Base-by-base conservation (phyloP, 2,797 vertebrate species). In the Coluber constrictor region DNA sequence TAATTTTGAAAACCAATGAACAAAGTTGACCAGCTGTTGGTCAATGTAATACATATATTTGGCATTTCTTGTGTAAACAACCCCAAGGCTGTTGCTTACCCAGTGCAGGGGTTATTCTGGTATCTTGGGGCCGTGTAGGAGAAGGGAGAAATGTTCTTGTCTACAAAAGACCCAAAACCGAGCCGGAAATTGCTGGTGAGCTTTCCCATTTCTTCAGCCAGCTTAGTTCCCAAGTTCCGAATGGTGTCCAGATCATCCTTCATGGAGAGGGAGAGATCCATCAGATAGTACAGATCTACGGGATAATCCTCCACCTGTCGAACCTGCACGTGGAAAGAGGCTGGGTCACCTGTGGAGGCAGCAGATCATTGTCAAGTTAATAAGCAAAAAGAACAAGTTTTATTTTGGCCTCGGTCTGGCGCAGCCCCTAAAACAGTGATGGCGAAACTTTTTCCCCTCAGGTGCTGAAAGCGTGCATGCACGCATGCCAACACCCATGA, bases 251-350 rank as follows among this genome's bases (percentile, higher is more conserved):
- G 96, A 95, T 99, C 99, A 0, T 99, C 99, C 1, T 99, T 99
- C 99, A 99, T 99, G 96, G 99, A 99, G 32, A 99, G 97, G 5
- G 99, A 99, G 51, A 99, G 98, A 95, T 99, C 99, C 99, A 99
- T 99, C 96, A 99, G 97, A 97, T 99, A 99, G 97, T 99, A 99
- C 12, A 99, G 97, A 93, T 99, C 99, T 97, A 99, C 99, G 0
- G 99, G 99, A 91, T 99, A 99, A 94, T 99, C 99, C 95, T 99
- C 99, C 96, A 99, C 99, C 94, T 99, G 99, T n/a, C 99, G 98
- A 74, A 99, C 99, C 95, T 99, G 98, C 63, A 99, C 97, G 51
- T 95, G 97, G 95, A 99, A 99, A 23, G 97, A 98, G 0, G 98
- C 98, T 96, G 96, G 98, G 90, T 98, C 98, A 94, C 98, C 99